Evolutionary conservation across 2,797 vertebrate genomes (phyloP).

Genomic region (Sarcophilus harrisii): DNA sequence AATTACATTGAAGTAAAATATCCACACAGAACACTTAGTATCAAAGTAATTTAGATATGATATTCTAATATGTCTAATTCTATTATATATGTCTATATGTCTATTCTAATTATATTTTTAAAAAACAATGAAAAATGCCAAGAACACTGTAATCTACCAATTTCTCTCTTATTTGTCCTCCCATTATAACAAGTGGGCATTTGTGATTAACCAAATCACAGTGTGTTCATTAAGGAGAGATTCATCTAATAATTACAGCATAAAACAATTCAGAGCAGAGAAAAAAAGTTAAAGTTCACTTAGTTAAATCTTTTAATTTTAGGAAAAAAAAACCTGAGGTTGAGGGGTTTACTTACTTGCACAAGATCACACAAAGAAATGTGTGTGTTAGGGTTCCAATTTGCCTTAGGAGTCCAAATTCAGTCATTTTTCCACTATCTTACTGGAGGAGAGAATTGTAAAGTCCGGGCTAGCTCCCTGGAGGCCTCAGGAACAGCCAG

Average conservation of each 20-base stretch:
- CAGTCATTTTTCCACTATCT: not conserved
- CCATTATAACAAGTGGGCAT: not conserved
- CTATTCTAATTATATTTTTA: no score
- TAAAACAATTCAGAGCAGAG: not conserved
- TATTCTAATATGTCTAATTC: not conserved
- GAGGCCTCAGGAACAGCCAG: no score
- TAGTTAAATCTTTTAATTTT: not conserved
- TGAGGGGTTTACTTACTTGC: not conserved
- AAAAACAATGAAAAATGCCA: not conserved
- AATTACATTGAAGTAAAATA: not conserved
- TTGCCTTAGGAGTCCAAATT: not conserved
- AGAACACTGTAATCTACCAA: not conserved
- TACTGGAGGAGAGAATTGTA: not conserved
- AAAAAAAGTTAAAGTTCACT: not conserved
- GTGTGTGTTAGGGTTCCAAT: not conserved
- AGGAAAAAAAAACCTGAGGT: not conserved
- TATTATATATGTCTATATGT: no score
- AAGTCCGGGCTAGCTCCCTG: no score
- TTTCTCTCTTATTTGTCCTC: not conserved
- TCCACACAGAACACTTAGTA: not conserved
- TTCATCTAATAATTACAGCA: not conserved
- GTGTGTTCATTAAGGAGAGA: not conserved
- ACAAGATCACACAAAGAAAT: not conserved
- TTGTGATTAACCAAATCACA: not conserved
- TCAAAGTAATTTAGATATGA: not conserved